Conservation (phyloP, 2,113 vertebrate genomes). For the Rhea pennata region DNA sequence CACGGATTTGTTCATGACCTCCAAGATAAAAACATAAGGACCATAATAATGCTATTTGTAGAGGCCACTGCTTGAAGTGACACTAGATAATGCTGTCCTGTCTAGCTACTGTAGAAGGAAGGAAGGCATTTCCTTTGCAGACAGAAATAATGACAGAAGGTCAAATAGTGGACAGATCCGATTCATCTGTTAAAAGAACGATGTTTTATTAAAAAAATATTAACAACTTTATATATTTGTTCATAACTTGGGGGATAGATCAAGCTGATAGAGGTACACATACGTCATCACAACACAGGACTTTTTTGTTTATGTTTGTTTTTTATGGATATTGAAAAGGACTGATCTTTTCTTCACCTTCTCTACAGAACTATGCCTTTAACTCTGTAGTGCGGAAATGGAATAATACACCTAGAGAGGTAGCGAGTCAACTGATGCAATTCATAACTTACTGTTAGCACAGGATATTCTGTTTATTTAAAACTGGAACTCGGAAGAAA, state of each 20-base stretch:
- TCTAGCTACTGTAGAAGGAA: constrained; percentile 73
- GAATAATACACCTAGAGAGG: neutral
- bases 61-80: constrained; percentile 68
- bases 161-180: constrained; percentile 71
- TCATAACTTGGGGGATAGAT: neutral
- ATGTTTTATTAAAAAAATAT: neutral
- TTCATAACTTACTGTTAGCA: neutral
- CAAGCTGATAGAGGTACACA: neutral
- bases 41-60: constrained; percentile 81
- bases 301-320: neutral
- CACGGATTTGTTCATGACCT: constrained; percentile 82
- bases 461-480: neutral
- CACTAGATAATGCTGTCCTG: constrained; percentile 72
- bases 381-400: neutral
- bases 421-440: neutral
- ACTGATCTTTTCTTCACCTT: neutral
- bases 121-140: constrained; percentile 75
- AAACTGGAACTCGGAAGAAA: neutral
- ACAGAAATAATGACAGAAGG: constrained; percentile 74
- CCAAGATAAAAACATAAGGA: constrained; percentile 79
- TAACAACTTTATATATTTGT: neutral
- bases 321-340: neutral
- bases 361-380: neutral
- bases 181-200: constrained; percentile 64
- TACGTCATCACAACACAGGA: neutral